Percentiles rank a stretch among this genome's conserved stretches.
These are phyloP conservation scores for Oreochromis spilurus DNA, from an alignment of 2,113 vertebrate species.

Conservation along the genomic window DNA sequence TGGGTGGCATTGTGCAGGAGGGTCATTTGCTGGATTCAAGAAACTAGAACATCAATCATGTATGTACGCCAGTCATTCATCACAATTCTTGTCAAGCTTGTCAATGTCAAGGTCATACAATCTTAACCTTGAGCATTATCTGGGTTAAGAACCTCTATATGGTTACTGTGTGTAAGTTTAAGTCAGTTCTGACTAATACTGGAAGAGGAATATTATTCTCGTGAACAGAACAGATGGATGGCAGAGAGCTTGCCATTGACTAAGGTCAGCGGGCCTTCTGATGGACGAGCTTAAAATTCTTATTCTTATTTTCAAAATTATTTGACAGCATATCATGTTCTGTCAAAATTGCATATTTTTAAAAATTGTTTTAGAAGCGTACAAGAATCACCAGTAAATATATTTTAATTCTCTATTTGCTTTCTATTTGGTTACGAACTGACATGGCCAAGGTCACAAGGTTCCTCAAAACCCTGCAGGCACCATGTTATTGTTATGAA, in stretches of 20 bases:
- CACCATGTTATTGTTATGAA: not conserved
- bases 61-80: not conserved
- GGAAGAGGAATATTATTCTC: not conserved
- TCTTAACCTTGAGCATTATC: not conserved
- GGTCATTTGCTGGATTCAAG: not conserved
- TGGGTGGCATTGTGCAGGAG: not conserved
- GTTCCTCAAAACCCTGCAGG: not conserved
- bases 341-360: not conserved
- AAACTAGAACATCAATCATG: not conserved
- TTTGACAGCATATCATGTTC: not conserved
- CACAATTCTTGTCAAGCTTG: not conserved
- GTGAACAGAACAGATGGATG: not conserved
- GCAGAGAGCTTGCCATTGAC: not conserved
- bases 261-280: not conserved
- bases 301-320: not conserved
- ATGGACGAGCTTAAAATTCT: not conserved
- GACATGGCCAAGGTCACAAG: conserved; percentile 7
- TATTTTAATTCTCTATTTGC: not conserved
- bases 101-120: not conserved
- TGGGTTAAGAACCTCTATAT: not conserved
- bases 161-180: not conserved
- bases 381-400: not conserved
- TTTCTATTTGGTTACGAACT: not conserved
- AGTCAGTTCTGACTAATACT: not conserved
- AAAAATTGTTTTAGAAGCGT: not conserved